Conservation (phyloP, 2,888 invertebrate genomes). For the Tineola bisselliella region DNA sequence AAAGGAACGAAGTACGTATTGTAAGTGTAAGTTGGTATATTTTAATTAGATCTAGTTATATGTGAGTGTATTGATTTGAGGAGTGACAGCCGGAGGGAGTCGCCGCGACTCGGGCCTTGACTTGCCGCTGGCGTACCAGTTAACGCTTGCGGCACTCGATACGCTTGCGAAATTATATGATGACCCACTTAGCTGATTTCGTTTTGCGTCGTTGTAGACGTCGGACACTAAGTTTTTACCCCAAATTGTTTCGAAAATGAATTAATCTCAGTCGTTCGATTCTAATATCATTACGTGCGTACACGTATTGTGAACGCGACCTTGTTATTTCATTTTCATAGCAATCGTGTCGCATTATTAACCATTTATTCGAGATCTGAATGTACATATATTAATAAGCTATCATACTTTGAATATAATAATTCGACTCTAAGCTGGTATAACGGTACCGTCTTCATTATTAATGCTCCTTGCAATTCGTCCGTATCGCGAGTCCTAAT, state of each 20-base stretch:
- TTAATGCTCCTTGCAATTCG: not conserved
- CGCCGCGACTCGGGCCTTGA: conserved; percentile 48
- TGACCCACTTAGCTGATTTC: conserved; percentile 62
- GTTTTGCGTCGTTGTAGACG: conserved; percentile 44
- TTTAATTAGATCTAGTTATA: conserved; percentile 5
- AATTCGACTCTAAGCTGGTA: not conserved
- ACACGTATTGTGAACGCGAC: conserved; percentile 23
- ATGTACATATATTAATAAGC: not conserved
- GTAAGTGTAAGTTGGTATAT: not conserved
- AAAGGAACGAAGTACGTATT: not conserved
- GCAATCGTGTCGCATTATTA: conserved; percentile 17
- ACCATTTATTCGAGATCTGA: not conserved
- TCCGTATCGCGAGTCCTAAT: not conserved
- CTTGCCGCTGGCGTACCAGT: conserved; percentile 54
- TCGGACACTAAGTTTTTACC: conserved; percentile 41
- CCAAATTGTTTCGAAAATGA: conserved; percentile 36
- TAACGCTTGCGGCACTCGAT: conserved; percentile 62
- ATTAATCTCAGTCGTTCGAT: not conserved
- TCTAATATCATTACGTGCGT: conserved; percentile 15
- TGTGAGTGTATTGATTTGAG: not conserved
- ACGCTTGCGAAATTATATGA: conserved; percentile 65
- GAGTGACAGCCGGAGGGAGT: conserved; percentile 23
- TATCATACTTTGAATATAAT: not conserved
- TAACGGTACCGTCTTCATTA: not conserved
- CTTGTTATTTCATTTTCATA: conserved; percentile 24